phyloP scores from a whole-genome alignment of 2,797 vertebrate genomes.

The Falco rusticolus region DNA sequence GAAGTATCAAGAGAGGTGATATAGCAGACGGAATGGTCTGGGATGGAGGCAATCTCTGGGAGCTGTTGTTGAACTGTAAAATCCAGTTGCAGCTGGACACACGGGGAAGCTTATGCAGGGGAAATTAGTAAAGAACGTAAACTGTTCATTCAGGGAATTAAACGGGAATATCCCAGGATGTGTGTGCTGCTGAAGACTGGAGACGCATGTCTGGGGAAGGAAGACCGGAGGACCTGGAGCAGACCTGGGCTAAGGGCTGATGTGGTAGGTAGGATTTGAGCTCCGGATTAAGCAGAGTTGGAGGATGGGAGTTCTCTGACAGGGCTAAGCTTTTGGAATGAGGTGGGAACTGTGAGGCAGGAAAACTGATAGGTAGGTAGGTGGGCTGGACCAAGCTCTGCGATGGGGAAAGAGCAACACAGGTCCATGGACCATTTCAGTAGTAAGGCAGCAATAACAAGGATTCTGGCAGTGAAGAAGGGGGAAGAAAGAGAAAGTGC shows the following conservation, averaged over 20 bases:
- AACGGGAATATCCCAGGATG: background rate
- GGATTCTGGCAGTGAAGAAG: background rate
- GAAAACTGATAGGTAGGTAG: background rate
- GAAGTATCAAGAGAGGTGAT: background rate
- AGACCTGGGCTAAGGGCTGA: background rate
- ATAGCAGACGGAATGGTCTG: background rate
- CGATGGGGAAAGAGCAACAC: fast-evolving
- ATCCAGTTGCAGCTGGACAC: background rate
- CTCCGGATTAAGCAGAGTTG: background rate
- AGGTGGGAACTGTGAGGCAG: background rate
- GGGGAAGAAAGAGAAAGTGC: background rate
- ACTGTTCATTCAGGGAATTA: background rate
- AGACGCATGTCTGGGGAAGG: background rate
- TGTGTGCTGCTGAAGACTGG: background rate
- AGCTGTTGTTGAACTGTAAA: background rate
- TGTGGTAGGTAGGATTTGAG: background rate
- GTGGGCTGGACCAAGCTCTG: background rate
- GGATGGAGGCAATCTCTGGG: background rate
- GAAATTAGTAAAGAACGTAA: background rate
- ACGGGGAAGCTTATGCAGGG: background rate
- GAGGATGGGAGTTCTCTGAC: background rate
- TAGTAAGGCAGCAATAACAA: background rate
- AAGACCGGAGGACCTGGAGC: background rate
- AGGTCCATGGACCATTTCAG: background rate
- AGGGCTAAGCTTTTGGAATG: background rate